Base-by-base conservation (phyloP, 2,888 invertebrate genomes). In the Thera obeliscata region DNA sequence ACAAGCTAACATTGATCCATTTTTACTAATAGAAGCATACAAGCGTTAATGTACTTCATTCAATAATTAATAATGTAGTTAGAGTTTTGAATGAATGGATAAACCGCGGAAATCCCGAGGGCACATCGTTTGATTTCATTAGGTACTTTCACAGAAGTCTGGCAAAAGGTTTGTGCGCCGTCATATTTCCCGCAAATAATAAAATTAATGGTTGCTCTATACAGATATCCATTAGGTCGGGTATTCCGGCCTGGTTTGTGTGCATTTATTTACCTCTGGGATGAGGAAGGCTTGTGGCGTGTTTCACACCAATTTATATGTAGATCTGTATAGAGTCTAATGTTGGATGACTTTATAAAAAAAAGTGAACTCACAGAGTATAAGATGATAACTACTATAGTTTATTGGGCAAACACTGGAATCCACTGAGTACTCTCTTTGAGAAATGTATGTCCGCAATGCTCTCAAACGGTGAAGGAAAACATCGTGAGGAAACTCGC, bases 181-280 rank as follows among this genome's bases (percentile, higher is more conserved):
- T 89, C 89, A 89, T 82, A 81, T 79, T 86, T 68, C 80, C 76
- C 81, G 79, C 78, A 79, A 85, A 87, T 87, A 88, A 86, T 85
- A 85, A 87, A 86, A 87, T 88, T 87, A 86, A 88, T 89, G 87
- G 81, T 82, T 78, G 77, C 72, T 74, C 80, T 82, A 81, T 81
- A 83, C 78, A 80, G 80, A 78, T 76, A 82, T 86, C 87, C 86
- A 87, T 87, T 87, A 88, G 79, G 76, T 64, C 55, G 71, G 72
- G 74, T 78, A 81, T 81, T 78, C 78, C 75, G 74, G 76, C 46
- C 35, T 38, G 49, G 49, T 56, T 54, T 69, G 56, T 61, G 61
- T 41, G 52, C 43, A 62, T 67, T 67, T 67, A 62, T 62, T 67
- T 67, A 62, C 56, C 36, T 62, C 11, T 48, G 58, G 58, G 36